Base-by-base conservation (phyloP, 2,113 vertebrate genomes). In the Cygnus buccinator region DNA sequence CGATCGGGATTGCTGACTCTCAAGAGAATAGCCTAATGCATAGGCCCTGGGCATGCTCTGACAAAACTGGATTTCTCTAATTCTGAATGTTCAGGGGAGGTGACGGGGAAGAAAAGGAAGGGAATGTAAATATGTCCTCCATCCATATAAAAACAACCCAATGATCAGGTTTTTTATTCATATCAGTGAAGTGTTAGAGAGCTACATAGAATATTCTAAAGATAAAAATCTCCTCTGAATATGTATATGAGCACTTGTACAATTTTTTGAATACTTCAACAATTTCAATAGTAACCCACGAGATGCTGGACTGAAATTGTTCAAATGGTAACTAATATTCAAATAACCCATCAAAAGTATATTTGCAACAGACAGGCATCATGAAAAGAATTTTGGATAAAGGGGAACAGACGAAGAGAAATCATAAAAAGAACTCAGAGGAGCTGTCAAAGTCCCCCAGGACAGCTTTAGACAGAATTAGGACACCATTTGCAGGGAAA, bases 381-480 rank as follows among this genome's bases (percentile, higher is more conserved):
- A 95, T 95, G 89, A 97, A 95, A 95, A 89, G 96, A 96, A 85
- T 95, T 93, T 95, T 87, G 89, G 91, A 97, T 97, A 97, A 97
- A 95, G 93, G 62, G 87, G 91, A 97, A 95, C 91, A 96, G 95
- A 97, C 93, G 81, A 97, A 96, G 87, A 96, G 89, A 96, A 95
- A 89, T 8, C 72, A 77, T 54, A 96, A 95, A 92, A 84, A 95
- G 93, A 96, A 65, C 94, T 94, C 95, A 91, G 94, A 97, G 58
- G 84, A 95, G 84, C 94, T 94, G 94, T 96, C 95, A 94, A 91
- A 95, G 91, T 95, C 96, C 95, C 95, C 65, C 77, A 95, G 95
- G 96, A 97, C 96, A 95, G 84, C 84, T 95, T 96, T 93, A 97
- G 96, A 97, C 95, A 97, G 96, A 97, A 97, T 94, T 95, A 97